Percentiles rank a stretch among this genome's conserved stretches.
Conservation (phyloP, 1,140 invertebrate species). For the Drosophila sp. region DNA sequence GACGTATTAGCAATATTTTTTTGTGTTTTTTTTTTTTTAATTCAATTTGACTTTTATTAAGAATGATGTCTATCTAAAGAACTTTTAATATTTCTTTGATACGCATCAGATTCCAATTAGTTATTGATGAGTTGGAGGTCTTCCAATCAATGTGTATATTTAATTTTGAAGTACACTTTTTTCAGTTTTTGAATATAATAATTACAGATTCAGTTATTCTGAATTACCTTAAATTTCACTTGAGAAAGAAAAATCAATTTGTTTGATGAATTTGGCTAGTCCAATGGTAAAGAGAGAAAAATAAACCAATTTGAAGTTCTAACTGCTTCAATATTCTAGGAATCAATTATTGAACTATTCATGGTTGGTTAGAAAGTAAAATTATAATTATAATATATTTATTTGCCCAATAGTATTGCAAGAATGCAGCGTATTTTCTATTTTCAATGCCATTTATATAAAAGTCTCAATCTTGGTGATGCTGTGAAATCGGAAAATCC, state of each 20-base stretch:
- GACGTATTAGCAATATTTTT: conserved; percentile 56
- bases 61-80: conserved; percentile 4
- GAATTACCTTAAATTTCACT: background rate
- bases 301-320: too few relatives aligned
- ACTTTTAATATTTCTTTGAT: conserved; percentile 29
- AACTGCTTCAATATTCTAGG: too few relatives aligned
- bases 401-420: too few relatives aligned
- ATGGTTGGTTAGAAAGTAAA: too few relatives aligned
- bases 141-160: conserved; percentile 25
- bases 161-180: conserved; percentile 17
- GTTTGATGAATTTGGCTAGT: too few relatives aligned
- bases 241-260: background rate
- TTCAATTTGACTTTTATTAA: conserved; percentile 53
- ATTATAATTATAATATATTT: too few relatives aligned
- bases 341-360: too few relatives aligned
- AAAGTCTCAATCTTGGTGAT: too few relatives aligned
- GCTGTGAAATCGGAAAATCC: too few relatives aligned
- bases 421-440: too few relatives aligned
- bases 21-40: conserved; percentile 27
- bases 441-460: too few relatives aligned
- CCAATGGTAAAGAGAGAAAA: too few relatives aligned
- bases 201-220: background rate
- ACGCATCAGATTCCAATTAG: conserved; percentile 41
- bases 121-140: conserved; percentile 29
- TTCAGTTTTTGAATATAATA: background rate